phyloP scores from a whole-genome alignment of 2,888 invertebrate genomes.

The Drosophila lacicola region DNA sequence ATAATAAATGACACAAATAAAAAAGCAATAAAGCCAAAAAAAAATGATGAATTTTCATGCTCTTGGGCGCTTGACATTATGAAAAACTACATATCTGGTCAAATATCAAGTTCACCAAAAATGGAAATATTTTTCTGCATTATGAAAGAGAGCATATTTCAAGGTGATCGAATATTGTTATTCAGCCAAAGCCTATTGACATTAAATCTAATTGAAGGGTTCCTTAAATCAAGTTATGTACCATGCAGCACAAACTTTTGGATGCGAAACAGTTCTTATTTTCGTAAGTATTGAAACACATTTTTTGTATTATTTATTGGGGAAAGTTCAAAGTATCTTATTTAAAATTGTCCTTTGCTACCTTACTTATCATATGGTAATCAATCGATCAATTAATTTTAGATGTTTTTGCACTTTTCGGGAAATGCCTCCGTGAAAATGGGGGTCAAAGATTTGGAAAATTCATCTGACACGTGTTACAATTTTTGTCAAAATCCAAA shows the following conservation, averaged over 20 bases:
- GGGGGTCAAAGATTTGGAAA: no score
- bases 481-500: no score
- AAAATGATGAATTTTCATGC: conserved; percentile 92
- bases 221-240: conserved; percentile 90
- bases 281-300: conserved; percentile 88
- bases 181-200: conserved; percentile 99
- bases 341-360: no score
- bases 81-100: conserved; percentile 94
- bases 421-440: no score
- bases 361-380: no score
- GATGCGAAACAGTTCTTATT: conserved; percentile 95
- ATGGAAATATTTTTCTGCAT: conserved; percentile 97
- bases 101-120: conserved; percentile 96
- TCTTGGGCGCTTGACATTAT: conserved; percentile 94
- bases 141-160: conserved; percentile 93
- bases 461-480: no score
- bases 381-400: no score
- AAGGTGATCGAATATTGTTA: conserved; percentile 95
- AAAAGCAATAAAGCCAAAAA: conserved; percentile 86
- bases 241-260: conserved; percentile 91
- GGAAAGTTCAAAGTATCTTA: no score
- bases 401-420: no score
- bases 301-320: not conserved
- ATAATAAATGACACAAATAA: conserved; percentile 72
- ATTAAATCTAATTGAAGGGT: conserved; percentile 97